Conservation (phyloP, 2,797 vertebrate genomes). For the Phrynocephalus guinanensis region DNA sequence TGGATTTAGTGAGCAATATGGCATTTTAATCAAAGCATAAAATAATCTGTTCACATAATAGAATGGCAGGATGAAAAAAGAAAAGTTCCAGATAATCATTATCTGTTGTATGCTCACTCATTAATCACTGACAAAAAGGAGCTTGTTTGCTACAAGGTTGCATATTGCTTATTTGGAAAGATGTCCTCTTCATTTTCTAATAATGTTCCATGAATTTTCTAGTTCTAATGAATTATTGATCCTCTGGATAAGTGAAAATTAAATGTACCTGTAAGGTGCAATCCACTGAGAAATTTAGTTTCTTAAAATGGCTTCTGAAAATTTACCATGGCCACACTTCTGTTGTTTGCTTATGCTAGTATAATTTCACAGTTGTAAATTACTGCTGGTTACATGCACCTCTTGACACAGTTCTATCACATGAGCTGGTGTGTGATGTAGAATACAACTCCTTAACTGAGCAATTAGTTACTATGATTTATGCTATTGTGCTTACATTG, state of each 20-base stretch:
- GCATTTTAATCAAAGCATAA: not conserved
- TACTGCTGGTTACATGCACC: no score
- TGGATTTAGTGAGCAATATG: not conserved
- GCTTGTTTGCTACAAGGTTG: not conserved
- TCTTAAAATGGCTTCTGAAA: not conserved
- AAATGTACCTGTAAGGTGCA: not conserved
- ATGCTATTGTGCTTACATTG: no score
- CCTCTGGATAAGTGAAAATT: not conserved
- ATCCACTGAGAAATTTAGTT: not conserved
- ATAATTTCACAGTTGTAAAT: no score
- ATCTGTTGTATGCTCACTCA: slow-evolving; percentile 4
- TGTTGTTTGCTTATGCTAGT: no score
- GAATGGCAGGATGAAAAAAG: not conserved
- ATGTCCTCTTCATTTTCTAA: not conserved
- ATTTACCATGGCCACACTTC: not conserved
- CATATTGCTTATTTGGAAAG: slow-evolving; percentile 10
- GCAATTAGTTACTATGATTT: no score
- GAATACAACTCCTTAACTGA: no score
- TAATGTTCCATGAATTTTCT: not conserved
- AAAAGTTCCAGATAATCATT: slow-evolving; percentile 4
- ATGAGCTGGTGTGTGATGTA: no score
- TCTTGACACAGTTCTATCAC: no score
- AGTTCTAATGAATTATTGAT: not conserved
- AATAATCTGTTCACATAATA: not conserved
- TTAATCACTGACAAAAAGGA: slow-evolving; percentile 20